Evolutionary conservation across 1,140 invertebrate species (phyloP), one percentile per base, ranked within the genome.

Genomic region (Zaprionus kolodkinae): DNA sequence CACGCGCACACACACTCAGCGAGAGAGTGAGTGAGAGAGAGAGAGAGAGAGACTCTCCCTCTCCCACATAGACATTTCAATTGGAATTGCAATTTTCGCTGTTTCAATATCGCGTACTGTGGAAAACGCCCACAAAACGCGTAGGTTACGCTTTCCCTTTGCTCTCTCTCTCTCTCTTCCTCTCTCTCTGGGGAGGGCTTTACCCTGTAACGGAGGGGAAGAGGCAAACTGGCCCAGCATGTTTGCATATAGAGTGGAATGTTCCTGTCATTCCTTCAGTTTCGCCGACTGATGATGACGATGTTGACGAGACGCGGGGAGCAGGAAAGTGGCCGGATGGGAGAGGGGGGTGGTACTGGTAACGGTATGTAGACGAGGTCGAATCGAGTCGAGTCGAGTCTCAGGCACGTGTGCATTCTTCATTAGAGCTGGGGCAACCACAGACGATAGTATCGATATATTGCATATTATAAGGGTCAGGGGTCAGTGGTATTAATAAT

Each of bases 191-290:
- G 1, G 27, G 27, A 30, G 27, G 27, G 27, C 3, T 30, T 0
- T 30, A 30, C 27, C 27, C 27, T 30, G 27, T 3, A 13, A 30
- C 30, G 3, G 43, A 2, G 17, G n/a, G 13, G 13, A 3, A 9
- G 33, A 13, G 21, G 21, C 12, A 43, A 48, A 64, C 36, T 61
- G 56, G 15, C 40, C 66, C n/a, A 30, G 35, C 50, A 63, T 74
- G 72, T 74, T 70, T 76, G 73, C 55, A 76, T 71, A 76, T 52
- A 63, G 43, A 76, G 61, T 76, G 68, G 55, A 64, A 72, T 64
- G 60, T 76, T 71, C 73, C 71, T 76, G 73, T 76, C 73, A 76
- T 76, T 76, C 55, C 61, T 64, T 52, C 54, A 75, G 52, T 75
- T 75, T 71, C 43, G 67, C 38, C 21, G 35, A 25, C 52, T 75